Evolutionary conservation across 2,888 invertebrate species (phyloP).

Genomic region (Hyposoter dolosus): DNA sequence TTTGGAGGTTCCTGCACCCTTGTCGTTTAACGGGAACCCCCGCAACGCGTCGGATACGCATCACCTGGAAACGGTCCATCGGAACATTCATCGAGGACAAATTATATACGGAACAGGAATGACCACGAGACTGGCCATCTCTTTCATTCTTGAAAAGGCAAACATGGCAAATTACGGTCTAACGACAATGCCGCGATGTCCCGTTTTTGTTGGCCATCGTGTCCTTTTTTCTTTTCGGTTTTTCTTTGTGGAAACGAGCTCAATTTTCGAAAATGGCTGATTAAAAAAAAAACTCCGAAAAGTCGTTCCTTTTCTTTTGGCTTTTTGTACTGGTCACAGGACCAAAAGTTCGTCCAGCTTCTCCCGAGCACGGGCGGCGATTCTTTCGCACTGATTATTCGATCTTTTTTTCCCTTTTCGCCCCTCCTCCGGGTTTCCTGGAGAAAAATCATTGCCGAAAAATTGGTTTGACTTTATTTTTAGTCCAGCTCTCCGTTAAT

Average conservation of each 20-base stretch:
- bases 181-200: conserved; percentile 52
- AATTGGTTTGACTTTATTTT: conserved; percentile 32
- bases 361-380: conserved; percentile 48
- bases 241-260: background rate
- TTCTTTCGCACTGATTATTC: background rate
- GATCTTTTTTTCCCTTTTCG: background rate
- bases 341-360: conserved; percentile 36
- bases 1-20: conserved; percentile 13
- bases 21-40: conserved; percentile 52
- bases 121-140: conserved; percentile 8
- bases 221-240: background rate
- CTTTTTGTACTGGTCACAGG: conserved; percentile 41
- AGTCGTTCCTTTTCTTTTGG: conserved; percentile 21
- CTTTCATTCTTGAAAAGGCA: conserved; percentile 15
- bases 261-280: conserved; percentile 36
- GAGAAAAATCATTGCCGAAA: background rate
- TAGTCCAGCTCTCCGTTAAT: conserved; percentile 26
- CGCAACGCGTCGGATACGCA: conserved; percentile 48
- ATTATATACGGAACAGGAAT: conserved; percentile 2
- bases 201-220: conserved; percentile 24
- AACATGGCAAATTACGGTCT: conserved; percentile 55
- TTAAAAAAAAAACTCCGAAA: conserved; percentile 57
- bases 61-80: conserved; percentile 45
- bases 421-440: background rate
- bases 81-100: conserved; percentile 23